A percentile compares a stretch with the other conserved stretches of the same genome.
phyloP scores from a whole-genome alignment of 1,140 invertebrate species.

The Papilio machaon region DNA sequence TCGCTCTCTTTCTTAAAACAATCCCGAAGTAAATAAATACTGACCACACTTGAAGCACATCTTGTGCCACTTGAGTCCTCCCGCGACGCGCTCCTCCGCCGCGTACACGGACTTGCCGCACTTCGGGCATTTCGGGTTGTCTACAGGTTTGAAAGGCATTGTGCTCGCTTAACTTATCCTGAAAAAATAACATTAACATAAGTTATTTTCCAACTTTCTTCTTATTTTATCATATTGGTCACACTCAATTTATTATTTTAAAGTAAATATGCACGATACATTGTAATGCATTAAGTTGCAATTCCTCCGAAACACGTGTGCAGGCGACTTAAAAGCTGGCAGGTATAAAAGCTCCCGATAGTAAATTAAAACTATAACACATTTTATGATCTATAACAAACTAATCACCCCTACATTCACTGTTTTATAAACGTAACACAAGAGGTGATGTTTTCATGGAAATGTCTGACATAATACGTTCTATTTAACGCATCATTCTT shows the following conservation, averaged over 20 bases:
- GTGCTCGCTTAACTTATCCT: constrained; percentile 85
- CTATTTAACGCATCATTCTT: constrained; percentile 64
- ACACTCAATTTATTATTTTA: neutral
- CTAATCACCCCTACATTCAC: constrained; percentile 2
- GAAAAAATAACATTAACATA: constrained; percentile 65
- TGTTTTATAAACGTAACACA: constrained; percentile 22
- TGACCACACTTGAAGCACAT: constrained; percentile 99
- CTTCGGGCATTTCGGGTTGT: constrained; percentile 98
- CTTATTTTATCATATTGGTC: neutral
- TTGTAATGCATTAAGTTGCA: neutral
- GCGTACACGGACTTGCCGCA: constrained; percentile 99
- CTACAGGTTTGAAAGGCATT: constrained; percentile 98
- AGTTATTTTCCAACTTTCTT: constrained; percentile 8
- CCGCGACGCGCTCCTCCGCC: constrained; percentile 98
- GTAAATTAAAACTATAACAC: constrained; percentile 23
- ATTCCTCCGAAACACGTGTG: neutral
- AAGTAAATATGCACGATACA: neutral
- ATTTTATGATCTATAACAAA: neutral
- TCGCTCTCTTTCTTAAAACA: neutral
- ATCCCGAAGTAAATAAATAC: constrained; percentile 37
- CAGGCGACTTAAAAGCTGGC: constrained; percentile 42
- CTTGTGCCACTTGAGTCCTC: constrained; percentile 99
- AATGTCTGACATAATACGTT: constrained; percentile 64
- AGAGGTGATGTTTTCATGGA: constrained; percentile 46
- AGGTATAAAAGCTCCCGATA: neutral